phyloP scores from a whole-genome alignment of 2,797 vertebrate genomes.

The Acipenser oxyrinchus region DNA sequence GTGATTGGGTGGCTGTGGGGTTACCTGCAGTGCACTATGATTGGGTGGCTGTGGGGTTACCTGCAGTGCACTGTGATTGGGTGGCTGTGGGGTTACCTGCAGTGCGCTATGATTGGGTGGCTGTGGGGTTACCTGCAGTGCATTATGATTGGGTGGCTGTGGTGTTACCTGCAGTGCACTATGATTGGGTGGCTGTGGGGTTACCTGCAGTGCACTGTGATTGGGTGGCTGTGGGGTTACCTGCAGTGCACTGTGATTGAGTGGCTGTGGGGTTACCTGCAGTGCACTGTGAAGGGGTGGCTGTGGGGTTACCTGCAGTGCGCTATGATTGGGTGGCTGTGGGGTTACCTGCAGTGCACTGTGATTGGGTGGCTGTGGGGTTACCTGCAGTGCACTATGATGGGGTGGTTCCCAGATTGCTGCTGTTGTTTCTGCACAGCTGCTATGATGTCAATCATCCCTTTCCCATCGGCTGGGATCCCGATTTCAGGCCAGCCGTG shows the following conservation, averaged over 20 bases:
- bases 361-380: slow-evolving; percentile 78
- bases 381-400: slow-evolving; percentile 95
- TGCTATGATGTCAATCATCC: slow-evolving; percentile 94
- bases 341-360: slow-evolving; percentile 87
- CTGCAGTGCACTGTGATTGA: slow-evolving; percentile 97
- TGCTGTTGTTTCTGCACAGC: slow-evolving; percentile 96
- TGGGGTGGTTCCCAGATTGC: slow-evolving; percentile 92
- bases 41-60: slow-evolving; percentile 76
- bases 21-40: slow-evolving; percentile 95
- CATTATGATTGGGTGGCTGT: slow-evolving; percentile 77
- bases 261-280: slow-evolving; percentile 81
- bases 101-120: slow-evolving; percentile 90
- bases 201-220: slow-evolving; percentile 95
- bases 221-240: slow-evolving; percentile 67
- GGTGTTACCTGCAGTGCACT: slow-evolving; percentile 87
- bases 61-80: slow-evolving; percentile 97
- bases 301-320: slow-evolving; percentile 80
- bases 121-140: slow-evolving; percentile 87
- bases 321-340: slow-evolving; percentile 73
- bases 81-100: slow-evolving; percentile 73
- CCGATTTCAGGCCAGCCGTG: slow-evolving; percentile 96
- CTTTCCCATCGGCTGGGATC: slow-evolving; percentile 83
- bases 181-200: slow-evolving; percentile 78
- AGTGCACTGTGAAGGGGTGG: slow-evolving; percentile 90
- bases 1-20: slow-evolving; percentile 69